Conservation (phyloP, 1,140 invertebrate species). For the Tachypleus tridentatus region DNA sequence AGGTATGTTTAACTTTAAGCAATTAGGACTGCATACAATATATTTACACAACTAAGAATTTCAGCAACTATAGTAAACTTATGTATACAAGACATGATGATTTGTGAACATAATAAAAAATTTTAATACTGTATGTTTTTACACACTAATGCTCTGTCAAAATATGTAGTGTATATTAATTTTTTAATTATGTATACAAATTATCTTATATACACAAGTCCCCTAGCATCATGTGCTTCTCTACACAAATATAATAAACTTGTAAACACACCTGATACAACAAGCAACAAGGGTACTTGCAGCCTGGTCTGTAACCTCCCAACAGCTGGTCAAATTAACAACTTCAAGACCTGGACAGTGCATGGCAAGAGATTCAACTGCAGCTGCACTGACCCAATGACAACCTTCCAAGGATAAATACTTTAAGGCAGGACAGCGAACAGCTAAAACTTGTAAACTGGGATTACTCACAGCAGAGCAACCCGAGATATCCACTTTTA, state of each 20-base stretch:
- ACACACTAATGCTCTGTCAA: too few relatives aligned
- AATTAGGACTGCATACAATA: too few relatives aligned
- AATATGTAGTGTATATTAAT: too few relatives aligned
- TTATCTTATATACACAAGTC: too few relatives aligned
- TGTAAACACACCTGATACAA: slow-evolving; percentile 28
- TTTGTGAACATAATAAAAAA: too few relatives aligned
- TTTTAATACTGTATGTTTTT: too few relatives aligned
- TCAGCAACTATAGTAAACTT: too few relatives aligned
- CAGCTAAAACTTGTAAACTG: slow-evolving; percentile 27
- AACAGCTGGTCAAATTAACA: slow-evolving; percentile 34
- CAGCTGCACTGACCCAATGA: slow-evolving; percentile 31
- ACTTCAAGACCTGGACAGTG: slow-evolving; percentile 27
- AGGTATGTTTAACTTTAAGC: too few relatives aligned
- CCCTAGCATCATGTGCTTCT: too few relatives aligned
- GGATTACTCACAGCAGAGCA: slow-evolving; percentile 29
- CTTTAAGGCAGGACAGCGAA: slow-evolving; percentile 25
- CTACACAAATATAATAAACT: neutral
- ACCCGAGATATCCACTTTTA: slow-evolving; percentile 28
- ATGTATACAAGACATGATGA: too few relatives aligned
- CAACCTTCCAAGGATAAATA: slow-evolving; percentile 29
- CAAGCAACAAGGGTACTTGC: slow-evolving; percentile 25
- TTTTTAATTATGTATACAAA: too few relatives aligned
- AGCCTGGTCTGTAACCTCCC: slow-evolving; percentile 33
- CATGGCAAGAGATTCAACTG: slow-evolving; percentile 26
- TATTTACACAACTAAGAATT: too few relatives aligned